A percentile compares a stretch with the other conserved stretches of the same genome.
Conservation (phyloP, 2,888 invertebrate genomes). For the Itoplectis maculator region DNA sequence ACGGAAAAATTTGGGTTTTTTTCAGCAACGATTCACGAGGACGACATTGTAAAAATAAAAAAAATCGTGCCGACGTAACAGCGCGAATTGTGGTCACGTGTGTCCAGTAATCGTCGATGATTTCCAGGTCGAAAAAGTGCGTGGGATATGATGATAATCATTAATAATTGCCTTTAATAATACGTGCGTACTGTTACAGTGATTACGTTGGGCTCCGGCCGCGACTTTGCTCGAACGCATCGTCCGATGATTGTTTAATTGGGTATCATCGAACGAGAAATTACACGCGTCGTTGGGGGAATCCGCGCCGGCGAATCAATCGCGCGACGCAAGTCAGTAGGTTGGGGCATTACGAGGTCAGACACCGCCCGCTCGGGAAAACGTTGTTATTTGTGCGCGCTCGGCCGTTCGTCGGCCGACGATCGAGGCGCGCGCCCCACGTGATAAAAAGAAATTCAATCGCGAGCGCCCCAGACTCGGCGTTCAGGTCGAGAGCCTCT, state of each 20-base stretch:
- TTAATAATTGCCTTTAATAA: constrained; percentile 31
- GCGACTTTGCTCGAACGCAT: constrained; percentile 41
- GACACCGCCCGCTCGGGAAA: constrained; percentile 13
- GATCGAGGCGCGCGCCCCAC: not conserved
- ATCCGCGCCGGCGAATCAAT: constrained; percentile 19
- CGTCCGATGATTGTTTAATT: constrained; percentile 20
- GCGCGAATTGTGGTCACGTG: not conserved
- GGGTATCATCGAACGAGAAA: constrained; percentile 32
- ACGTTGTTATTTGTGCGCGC: not conserved
- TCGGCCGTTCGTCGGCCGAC: not conserved
- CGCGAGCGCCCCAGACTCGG: constrained; percentile 19
- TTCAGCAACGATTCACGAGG: not conserved
- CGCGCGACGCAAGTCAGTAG: constrained; percentile 16
- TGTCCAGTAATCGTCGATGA: constrained; percentile 44
- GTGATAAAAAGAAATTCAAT: constrained; percentile 51
- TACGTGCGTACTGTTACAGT: constrained; percentile 8
- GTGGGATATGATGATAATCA: constrained; percentile 32
- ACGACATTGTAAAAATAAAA: not conserved
- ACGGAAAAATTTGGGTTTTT: not conserved
- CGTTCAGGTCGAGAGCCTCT: constrained; percentile 45
- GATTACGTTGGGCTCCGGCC: constrained; percentile 34
- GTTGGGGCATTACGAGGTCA: constrained; percentile 28
- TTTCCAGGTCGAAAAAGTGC: constrained; percentile 24
- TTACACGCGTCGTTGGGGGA: not conserved
- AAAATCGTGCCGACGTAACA: too few relatives aligned